A percentile compares a stretch with the other conserved stretches of the same genome.
phyloP scores from a whole-genome alignment of 1,140 invertebrate species.

The Tetragonula clypearis region DNA sequence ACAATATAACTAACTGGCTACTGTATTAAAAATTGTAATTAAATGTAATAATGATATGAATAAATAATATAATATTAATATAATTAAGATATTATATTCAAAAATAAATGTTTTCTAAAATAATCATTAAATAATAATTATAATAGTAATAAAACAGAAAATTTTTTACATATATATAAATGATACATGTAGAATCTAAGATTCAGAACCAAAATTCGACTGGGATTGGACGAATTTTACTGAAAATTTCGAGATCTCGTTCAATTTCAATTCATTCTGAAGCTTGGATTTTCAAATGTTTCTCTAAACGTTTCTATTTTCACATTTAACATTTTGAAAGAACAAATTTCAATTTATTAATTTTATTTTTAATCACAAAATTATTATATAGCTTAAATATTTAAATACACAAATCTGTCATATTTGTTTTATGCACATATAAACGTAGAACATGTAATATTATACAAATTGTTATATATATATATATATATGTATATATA shows the following conservation, averaged over 20 bases:
- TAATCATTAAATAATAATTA: background rate
- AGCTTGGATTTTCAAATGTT: too few species aligned
- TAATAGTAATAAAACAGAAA: background rate
- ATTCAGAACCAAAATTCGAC: too few species aligned
- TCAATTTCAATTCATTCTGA: too few species aligned
- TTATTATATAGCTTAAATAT: background rate
- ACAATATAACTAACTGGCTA: background rate
- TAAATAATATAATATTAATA: background rate
- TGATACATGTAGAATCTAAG: too few species aligned
- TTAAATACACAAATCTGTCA: background rate
- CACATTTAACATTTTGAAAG: background rate
- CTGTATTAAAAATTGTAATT: background rate
- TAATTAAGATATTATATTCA: background rate
- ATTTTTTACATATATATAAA: background rate
- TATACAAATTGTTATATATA: background rate
- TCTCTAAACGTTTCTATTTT: background rate
- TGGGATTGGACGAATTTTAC: too few species aligned
- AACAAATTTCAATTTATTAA: background rate
- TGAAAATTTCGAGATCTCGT: too few species aligned
- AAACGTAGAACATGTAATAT: constrained; percentile 8
- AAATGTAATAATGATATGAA: background rate
- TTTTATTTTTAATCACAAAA: constrained; percentile 14
- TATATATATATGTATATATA: background rate
- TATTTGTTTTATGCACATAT: background rate
- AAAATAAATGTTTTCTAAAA: background rate